Base-by-base conservation (phyloP, 2,113 vertebrate genomes). In the Nanorana parkeri region DNA sequence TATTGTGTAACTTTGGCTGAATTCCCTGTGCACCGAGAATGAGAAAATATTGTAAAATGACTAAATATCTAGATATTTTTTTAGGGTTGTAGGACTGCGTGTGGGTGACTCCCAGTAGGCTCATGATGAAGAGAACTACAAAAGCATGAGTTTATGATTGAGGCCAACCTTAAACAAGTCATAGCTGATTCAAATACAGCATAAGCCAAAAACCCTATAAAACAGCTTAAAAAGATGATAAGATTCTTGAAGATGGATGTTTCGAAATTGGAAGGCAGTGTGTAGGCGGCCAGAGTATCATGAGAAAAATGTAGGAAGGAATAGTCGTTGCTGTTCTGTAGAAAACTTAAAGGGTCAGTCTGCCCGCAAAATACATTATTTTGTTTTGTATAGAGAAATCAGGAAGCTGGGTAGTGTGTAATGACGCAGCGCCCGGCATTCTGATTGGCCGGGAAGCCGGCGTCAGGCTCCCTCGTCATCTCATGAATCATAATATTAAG, bases 31-130 rank as follows among this genome's bases (percentile, higher is more conserved):
- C 55, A 26, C 36, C 23, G 23, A 21, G 78, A 80, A 71, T n/a
- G 47, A 71, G 23, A 26, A 52, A 64, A 77, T 16, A 47, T 77
- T 51, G 11, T 61, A 74, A 61, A 47, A 47, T 47, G 5, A 47
- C 41, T 47, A 47, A 47, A 47, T 47, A 23, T 32, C 5, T 77
- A 23, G 61, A 63, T 23, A 77, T 47, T 77, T 52, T 51, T 29
- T 11, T 55, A 55, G n/a, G 13, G 28, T 68, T 79, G 26, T 60
- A 56, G 66, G 52, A 55, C 47, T 28, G 17, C 47, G 67, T 61
- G 78, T 69, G 78, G 78, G 78, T 61, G 65, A 23, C 67, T 79
- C 78, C 65, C 78, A 8, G 26, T 36, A 51, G 78, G 60, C 77
- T 41, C 15, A 24, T 74, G 24, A 79, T 60, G 65, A 80, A 26